Evolutionary conservation across 2,888 invertebrate genomes (phyloP).

Genomic region (Pyrochroa serraticornis): DNA sequence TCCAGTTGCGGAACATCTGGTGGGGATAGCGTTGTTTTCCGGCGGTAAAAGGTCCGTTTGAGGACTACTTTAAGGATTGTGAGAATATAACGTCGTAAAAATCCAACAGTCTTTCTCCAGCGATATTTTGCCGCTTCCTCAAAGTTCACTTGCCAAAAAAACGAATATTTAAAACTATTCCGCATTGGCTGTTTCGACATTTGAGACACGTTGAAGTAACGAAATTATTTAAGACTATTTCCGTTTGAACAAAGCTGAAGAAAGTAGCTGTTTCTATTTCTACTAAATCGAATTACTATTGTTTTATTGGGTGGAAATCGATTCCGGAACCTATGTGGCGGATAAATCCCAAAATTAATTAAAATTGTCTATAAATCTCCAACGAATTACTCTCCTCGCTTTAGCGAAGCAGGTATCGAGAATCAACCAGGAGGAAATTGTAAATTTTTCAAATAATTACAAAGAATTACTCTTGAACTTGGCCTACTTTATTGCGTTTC

Average conservation of each 20-base stretch:
- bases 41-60: constrained; percentile 6
- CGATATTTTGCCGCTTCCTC: background rate
- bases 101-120: background rate
- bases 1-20: background rate
- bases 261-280: too few relatives aligned
- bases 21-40: background rate
- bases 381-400: too few relatives aligned
- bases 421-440: background rate
- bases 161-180: background rate
- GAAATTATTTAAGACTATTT: too few relatives aligned
- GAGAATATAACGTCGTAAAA: constrained; percentile 7
- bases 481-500: too few relatives aligned
- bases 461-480: too few relatives aligned
- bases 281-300: too few relatives aligned
- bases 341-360: background rate
- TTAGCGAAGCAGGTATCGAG: background rate
- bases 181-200: background rate
- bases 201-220: too few relatives aligned
- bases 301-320: too few relatives aligned
- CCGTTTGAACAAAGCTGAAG: too few relatives aligned
- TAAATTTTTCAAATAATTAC: background rate
- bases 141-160: background rate
- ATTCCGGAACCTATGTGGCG: background rate
- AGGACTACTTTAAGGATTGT: constrained; percentile 10
- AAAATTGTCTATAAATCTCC: background rate